These are phyloP conservation scores for Campoplex nolae DNA, from an alignment of 2,888 invertebrate species.

Conservation along the genomic window DNA sequence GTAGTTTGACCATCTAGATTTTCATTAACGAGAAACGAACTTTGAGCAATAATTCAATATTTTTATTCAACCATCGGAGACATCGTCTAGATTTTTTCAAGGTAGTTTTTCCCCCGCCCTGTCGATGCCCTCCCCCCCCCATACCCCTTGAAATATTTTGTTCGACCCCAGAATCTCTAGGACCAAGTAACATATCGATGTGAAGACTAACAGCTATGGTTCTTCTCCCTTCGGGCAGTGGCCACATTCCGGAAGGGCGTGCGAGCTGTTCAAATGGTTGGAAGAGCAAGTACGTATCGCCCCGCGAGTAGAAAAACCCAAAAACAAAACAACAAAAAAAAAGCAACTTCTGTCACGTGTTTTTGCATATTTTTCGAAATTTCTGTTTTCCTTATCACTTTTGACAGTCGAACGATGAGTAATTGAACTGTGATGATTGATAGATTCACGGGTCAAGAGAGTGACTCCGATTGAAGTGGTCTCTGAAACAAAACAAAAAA, in stretches of 20 bases:
- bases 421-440: constrained; percentile 29
- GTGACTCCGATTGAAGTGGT: constrained; percentile 55
- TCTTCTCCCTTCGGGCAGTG: constrained; percentile 91
- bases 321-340: constrained; percentile 32
- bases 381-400: constrained; percentile 32
- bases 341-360: constrained; percentile 78
- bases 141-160: constrained; percentile 39
- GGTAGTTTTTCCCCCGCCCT: constrained; percentile 55
- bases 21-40: neutral
- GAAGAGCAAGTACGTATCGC: constrained; percentile 98
- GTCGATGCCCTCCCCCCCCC: constrained; percentile 51
- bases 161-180: constrained; percentile 65
- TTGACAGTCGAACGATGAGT: constrained; percentile 16
- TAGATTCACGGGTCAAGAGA: constrained; percentile 35
- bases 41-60: neutral
- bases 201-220: constrained; percentile 85
- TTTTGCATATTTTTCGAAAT: constrained; percentile 69
- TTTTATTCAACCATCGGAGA: constrained; percentile 68
- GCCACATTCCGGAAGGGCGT: constrained; percentile 99
- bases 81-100: constrained; percentile 62
- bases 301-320: constrained; percentile 82
- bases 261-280: constrained; percentile 99
- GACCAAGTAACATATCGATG: constrained; percentile 70
- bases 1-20: neutral
- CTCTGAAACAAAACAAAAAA: constrained; percentile 31